Percentiles rank a stretch among this genome's conserved stretches.
These are phyloP conservation scores for Teleogryllus oceanicus DNA, from an alignment of 2,888 invertebrate genomes.

Conservation along the genomic window DNA sequence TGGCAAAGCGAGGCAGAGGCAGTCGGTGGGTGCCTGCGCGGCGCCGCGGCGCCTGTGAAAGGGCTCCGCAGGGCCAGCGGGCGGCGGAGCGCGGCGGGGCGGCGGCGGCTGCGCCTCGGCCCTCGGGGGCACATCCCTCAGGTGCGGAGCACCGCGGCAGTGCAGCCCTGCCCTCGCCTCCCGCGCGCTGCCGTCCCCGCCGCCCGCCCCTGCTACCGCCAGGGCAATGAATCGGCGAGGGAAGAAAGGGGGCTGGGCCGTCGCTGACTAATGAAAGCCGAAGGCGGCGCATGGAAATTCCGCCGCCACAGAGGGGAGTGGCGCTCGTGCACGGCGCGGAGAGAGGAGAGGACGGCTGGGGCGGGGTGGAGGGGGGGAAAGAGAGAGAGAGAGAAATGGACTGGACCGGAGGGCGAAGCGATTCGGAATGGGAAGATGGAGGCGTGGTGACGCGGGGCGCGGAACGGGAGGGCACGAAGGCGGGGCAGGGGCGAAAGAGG, in stretches of 20 bases:
- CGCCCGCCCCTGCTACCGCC: neutral
- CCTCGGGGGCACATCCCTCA: conserved; percentile 12
- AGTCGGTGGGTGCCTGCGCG: no score
- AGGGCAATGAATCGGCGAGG: conserved; percentile 6
- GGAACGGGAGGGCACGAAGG: neutral
- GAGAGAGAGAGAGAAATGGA: neutral
- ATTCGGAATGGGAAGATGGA: neutral
- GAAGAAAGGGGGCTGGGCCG: neutral
- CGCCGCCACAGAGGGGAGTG: neutral
- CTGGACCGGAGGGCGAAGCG: neutral
- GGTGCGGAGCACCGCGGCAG: neutral
- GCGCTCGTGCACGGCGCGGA: neutral
- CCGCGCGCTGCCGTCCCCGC: neutral
- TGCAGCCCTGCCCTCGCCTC: neutral
- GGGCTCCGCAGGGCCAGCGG: neutral
- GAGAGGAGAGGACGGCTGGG: neutral
- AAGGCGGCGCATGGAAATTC: conserved; percentile 10
- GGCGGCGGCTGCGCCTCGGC: neutral
- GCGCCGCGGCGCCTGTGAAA: neutral
- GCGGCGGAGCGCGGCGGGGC: neutral
- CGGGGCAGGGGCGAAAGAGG: neutral
- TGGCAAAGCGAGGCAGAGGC: no score
- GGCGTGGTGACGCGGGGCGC: neutral
- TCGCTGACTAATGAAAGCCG: conserved; percentile 18
- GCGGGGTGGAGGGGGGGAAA: neutral